Evolutionary conservation across 2,888 invertebrate genomes (phyloP).

Genomic region (Mythimna albipuncta): DNA sequence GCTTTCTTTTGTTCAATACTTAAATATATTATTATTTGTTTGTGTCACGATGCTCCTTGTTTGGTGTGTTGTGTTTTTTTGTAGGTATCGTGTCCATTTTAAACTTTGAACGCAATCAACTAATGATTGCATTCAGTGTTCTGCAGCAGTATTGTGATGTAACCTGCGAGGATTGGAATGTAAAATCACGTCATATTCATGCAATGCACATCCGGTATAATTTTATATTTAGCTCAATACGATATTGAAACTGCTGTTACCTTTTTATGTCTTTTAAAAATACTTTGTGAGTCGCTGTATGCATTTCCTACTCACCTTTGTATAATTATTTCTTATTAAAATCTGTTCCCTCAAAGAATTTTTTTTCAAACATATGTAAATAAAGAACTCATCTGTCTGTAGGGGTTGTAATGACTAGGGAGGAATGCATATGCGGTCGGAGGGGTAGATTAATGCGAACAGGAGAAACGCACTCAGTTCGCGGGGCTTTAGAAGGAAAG

Average conservation of each 20-base stretch:
- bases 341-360: constrained; percentile 23
- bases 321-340: constrained; percentile 28
- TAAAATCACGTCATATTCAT: constrained; percentile 47
- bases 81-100: background rate
- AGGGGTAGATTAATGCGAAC: constrained; percentile 50
- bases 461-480: constrained; percentile 43
- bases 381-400: constrained; percentile 70
- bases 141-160: constrained; percentile 44
- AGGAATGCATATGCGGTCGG: constrained; percentile 51
- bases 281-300: background rate
- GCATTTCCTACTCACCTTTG: constrained; percentile 6
- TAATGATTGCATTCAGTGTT: constrained; percentile 24
- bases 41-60: background rate
- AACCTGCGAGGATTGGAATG: constrained; percentile 47
- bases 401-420: constrained; percentile 66
- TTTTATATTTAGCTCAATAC: constrained; percentile 35
- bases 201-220: constrained; percentile 55
- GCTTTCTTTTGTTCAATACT: background rate
- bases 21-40: constrained; percentile 1
- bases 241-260: constrained; percentile 15
- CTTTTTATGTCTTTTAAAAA: background rate
- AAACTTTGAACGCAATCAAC: constrained; percentile 1
- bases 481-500: constrained; percentile 26
- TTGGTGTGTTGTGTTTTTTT: background rate
- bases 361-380: constrained; percentile 50